A percentile compares a stretch with the other conserved stretches of the same genome.
Evolutionary conservation across 2,113 vertebrate genomes (phyloP).

Genomic region (Zingel zingel): DNA sequence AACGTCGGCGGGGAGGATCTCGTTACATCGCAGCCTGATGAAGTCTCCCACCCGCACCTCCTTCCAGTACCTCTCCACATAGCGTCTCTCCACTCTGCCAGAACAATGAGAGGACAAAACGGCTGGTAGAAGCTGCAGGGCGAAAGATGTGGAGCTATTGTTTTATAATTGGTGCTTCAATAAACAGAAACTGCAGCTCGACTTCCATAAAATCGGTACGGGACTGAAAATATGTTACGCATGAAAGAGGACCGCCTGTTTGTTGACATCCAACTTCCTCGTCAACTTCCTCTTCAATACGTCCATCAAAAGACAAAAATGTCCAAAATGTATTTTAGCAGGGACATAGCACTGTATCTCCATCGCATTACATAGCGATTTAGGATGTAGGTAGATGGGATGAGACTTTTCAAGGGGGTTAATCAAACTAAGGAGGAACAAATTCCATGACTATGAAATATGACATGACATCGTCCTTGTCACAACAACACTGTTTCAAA

Average conservation of each 20-base stretch:
- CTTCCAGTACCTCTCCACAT: constrained; percentile 94
- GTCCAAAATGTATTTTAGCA: not conserved
- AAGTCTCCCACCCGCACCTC: constrained; percentile 95
- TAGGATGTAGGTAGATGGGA: not conserved
- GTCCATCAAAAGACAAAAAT: not conserved
- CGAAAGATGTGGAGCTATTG: constrained; percentile 18
- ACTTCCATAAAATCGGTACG: constrained; percentile 32
- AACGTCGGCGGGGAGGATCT: constrained; percentile 96
- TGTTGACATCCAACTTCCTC: not conserved
- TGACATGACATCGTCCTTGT: not conserved
- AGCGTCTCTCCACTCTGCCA: constrained; percentile 88
- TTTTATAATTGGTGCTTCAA: constrained; percentile 34
- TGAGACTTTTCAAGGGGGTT: not conserved
- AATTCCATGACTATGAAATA: too few relatives aligned
- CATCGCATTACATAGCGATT: not conserved
- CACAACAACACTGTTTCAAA: not conserved
- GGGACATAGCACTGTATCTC: not conserved
- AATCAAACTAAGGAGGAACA: not conserved
- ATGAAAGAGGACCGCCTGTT: not conserved
- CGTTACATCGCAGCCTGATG: constrained; percentile 93
- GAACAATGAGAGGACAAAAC: constrained; percentile 32
- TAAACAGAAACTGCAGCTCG: constrained; percentile 25
- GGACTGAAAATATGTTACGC: not conserved
- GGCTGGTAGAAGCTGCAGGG: not conserved
- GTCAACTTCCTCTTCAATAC: not conserved